A percentile compares a stretch with the other conserved stretches of the same genome.
These are phyloP conservation scores for Elegia similella DNA, from an alignment of 2,888 invertebrate species.

Conservation along the genomic window DNA sequence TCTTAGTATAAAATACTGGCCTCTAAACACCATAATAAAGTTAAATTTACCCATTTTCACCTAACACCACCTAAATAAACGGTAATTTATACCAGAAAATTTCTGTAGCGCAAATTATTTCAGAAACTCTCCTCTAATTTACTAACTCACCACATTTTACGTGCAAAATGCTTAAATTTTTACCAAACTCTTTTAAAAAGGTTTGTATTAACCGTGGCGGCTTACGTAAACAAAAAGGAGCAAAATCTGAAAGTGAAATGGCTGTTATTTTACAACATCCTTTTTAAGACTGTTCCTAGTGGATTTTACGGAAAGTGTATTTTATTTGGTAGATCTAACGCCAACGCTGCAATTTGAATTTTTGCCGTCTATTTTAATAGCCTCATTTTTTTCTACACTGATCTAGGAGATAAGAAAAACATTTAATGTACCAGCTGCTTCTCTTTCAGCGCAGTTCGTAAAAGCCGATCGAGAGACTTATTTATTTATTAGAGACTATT, in stretches of 20 bases:
- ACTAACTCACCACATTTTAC: constrained; percentile 1
- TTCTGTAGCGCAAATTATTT: constrained; percentile 1
- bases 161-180: neutral
- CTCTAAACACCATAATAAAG: neutral
- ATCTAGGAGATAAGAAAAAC: too few species aligned
- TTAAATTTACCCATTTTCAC: neutral
- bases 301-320: neutral
- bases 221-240: constrained; percentile 3
- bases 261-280: neutral
- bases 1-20: too few species aligned
- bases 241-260: neutral
- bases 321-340: neutral
- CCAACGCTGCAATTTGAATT: neutral
- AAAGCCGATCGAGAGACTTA: too few species aligned
- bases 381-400: too few species aligned
- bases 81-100: neutral
- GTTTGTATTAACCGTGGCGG: neutral
- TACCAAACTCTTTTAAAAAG: neutral
- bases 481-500: too few species aligned
- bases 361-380: too few species aligned
- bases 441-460: too few species aligned
- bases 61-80: too few species aligned
- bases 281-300: neutral
- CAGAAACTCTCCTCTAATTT: neutral
- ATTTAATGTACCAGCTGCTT: too few species aligned